Evolutionary conservation across 2,888 invertebrate genomes (phyloP).

Genomic region (Myopa testacea): DNA sequence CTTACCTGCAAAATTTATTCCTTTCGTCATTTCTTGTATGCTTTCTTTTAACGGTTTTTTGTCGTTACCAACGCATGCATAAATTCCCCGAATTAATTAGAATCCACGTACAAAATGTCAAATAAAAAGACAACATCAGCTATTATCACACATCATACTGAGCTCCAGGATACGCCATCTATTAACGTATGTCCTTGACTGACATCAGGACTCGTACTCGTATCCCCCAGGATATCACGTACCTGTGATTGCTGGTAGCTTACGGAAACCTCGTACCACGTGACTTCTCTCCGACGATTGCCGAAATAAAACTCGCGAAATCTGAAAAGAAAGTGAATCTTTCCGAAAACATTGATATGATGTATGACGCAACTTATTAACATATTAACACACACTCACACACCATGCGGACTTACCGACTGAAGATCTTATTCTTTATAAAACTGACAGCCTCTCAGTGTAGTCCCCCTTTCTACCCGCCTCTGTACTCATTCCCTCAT

Average conservation of each 20-base stretch:
- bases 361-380: slow-evolving; percentile 65
- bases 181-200: background rate
- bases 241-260: slow-evolving; percentile 55
- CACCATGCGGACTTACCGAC: slow-evolving; percentile 33
- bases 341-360: slow-evolving; percentile 54
- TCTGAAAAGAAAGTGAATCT: background rate
- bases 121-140: slow-evolving; percentile 53
- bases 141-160: slow-evolving; percentile 61
- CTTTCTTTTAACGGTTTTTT: background rate
- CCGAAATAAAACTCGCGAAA: slow-evolving; percentile 18
- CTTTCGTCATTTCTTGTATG: slow-evolving; percentile 5
- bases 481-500: background rate
- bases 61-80: slow-evolving; percentile 58
- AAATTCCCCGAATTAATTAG: slow-evolving; percentile 61
- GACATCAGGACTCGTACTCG: background rate
- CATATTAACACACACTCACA: slow-evolving; percentile 65
- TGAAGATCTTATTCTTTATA: background rate
- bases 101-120: slow-evolving; percentile 54
- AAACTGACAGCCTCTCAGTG: background rate
- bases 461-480: background rate
- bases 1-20: slow-evolving; percentile 7
- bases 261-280: background rate
- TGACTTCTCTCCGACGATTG: background rate
- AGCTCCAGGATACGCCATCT: slow-evolving; percentile 20
- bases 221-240: slow-evolving; percentile 64